phyloP scores from a whole-genome alignment of 2,888 invertebrate genomes.

The Tridacna gigas region DNA sequence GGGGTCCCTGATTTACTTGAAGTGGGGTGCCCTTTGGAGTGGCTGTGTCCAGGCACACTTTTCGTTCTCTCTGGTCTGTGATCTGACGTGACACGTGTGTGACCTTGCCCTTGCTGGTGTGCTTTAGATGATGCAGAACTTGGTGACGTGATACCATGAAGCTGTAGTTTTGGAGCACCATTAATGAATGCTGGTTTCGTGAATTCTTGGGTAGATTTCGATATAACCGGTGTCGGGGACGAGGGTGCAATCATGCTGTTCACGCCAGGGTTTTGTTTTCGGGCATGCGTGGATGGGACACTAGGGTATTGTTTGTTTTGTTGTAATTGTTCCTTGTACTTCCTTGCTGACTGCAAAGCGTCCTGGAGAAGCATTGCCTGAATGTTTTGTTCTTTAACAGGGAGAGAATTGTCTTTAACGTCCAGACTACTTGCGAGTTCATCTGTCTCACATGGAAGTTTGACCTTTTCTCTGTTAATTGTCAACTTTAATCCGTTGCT shows the following conservation, averaged over 20 bases:
- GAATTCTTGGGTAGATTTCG: conserved; percentile 11
- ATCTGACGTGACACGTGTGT: not conserved
- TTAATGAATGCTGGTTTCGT: not conserved
- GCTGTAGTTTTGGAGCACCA: not conserved
- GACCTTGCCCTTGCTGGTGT: not conserved
- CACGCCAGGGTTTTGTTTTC: not conserved
- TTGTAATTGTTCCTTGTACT: conserved; percentile 51
- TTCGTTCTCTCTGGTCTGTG: not conserved
- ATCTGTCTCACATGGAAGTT: conserved; percentile 7
- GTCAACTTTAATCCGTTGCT: conserved; percentile 50
- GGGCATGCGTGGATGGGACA: not conserved
- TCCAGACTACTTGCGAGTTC: not conserved
- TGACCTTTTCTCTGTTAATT: conserved; percentile 54
- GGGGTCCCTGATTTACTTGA: not conserved
- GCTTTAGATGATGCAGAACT: conserved; percentile 13
- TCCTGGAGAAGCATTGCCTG: conserved; percentile 53
- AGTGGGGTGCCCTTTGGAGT: not conserved
- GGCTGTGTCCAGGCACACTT: not conserved
- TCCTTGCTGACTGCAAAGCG: conserved; percentile 50
- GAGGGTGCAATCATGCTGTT: conserved; percentile 6
- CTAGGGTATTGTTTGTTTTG: conserved; percentile 23
- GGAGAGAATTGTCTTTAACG: not conserved
- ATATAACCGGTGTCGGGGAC: not conserved
- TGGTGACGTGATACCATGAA: not conserved
- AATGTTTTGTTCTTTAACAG: conserved; percentile 38